phyloP scores from a whole-genome alignment of 2,113 vertebrate species.

The Etheostoma cragini region DNA sequence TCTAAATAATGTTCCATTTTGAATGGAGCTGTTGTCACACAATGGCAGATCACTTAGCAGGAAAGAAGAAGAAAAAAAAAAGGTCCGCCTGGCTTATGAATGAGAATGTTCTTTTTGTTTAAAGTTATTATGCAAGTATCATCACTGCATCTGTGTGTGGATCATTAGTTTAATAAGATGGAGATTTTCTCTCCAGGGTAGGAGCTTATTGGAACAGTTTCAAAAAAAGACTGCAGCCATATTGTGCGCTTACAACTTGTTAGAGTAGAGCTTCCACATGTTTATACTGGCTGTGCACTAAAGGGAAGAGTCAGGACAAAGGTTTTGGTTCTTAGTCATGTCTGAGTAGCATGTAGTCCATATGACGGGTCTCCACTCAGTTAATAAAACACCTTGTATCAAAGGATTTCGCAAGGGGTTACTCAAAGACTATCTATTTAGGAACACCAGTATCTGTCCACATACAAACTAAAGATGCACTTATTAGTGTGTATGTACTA shows the following conservation, averaged over 20 bases:
- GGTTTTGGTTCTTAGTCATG: conserved; percentile 1
- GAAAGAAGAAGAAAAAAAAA: conserved; percentile 35
- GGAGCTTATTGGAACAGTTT: conserved; percentile 60
- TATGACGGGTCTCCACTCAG: neutral
- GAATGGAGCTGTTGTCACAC: conserved; percentile 46
- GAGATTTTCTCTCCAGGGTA: conserved; percentile 38
- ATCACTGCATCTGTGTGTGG: conserved; percentile 58
- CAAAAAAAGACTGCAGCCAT: conserved; percentile 41
- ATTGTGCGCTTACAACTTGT: conserved; percentile 61
- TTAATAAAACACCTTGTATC: neutral
- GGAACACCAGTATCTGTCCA: neutral
- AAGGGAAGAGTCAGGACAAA: conserved; percentile 19
- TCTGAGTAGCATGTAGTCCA: neutral
- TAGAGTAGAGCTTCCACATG: conserved; percentile 43
- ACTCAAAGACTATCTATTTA: neutral
- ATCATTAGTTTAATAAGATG: conserved; percentile 69
- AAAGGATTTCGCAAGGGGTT: conserved; percentile 11
- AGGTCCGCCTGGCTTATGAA: conserved; percentile 37
- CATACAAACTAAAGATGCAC: neutral
- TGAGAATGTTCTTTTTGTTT: conserved; percentile 64
- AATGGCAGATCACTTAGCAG: conserved; percentile 64
- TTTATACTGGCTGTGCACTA: conserved; percentile 49
- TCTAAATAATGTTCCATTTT: conserved; percentile 72
- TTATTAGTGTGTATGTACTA: neutral
- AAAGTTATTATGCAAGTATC: conserved; percentile 73